phyloP scores from a whole-genome alignment of 2,113 vertebrate genomes.

The Prietella phreatophila region DNA sequence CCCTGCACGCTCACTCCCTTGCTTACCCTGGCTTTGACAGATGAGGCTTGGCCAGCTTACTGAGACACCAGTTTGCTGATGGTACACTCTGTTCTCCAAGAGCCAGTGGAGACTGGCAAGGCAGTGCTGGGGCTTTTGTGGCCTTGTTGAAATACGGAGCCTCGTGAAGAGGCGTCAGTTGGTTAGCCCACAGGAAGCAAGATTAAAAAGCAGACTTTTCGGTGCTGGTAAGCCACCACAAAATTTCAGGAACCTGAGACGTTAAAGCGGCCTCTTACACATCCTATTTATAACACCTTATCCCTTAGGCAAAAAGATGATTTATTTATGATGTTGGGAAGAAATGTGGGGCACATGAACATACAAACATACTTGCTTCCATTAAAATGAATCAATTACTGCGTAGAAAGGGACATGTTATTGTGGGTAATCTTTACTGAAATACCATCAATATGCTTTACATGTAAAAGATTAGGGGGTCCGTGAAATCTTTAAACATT shows the following conservation, averaged over 20 bases:
- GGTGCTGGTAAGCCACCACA: constrained; percentile 70
- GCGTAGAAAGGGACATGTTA: constrained; percentile 45
- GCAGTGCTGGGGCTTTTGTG: constrained; percentile 80
- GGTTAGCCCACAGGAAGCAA: constrained; percentile 80
- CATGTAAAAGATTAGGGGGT: neutral
- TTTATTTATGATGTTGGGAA: constrained; percentile 67
- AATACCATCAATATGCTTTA: neutral
- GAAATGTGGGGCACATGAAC: constrained; percentile 57
- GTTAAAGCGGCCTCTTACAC: constrained; percentile 75
- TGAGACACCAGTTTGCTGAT: constrained; percentile 75
- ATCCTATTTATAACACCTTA: constrained; percentile 93
- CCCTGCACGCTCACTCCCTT: constrained; percentile 59
- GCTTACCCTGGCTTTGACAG: constrained; percentile 78
- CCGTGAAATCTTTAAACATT: neutral
- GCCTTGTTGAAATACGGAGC: constrained; percentile 87
- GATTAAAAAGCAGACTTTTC: constrained; percentile 87
- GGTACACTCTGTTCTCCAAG: constrained; percentile 78
- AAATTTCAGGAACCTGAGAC: constrained; percentile 79
- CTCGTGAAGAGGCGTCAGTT: constrained; percentile 86
- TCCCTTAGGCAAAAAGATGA: constrained; percentile 63
- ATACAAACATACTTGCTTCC: constrained; percentile 59
- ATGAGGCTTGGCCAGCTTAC: constrained; percentile 76
- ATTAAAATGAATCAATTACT: constrained; percentile 66
- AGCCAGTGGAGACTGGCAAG: constrained; percentile 66
- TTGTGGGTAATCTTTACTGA: neutral